These are phyloP conservation scores for Lucilia cuprina DNA, from an alignment of 1,140 invertebrate species.

Conservation along the genomic window DNA sequence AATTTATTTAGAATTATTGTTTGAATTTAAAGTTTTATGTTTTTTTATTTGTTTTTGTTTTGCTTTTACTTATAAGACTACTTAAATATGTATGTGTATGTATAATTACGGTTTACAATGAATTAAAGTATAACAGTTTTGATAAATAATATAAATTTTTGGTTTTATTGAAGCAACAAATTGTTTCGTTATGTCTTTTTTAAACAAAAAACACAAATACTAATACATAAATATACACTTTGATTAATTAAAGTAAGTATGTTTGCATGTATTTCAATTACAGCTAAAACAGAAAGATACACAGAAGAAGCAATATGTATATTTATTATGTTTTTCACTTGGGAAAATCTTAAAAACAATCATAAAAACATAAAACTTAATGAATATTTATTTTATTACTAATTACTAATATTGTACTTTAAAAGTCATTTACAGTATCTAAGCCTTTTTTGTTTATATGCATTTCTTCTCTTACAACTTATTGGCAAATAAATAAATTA, in stretches of 20 bases:
- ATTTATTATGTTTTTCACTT: background rate
- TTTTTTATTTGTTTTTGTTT: background rate
- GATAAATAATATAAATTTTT: background rate
- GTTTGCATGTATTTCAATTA: background rate
- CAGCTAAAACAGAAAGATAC: background rate
- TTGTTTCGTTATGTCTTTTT: background rate
- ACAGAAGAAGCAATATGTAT: background rate
- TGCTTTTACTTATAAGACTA: background rate
- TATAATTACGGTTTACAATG: background rate
- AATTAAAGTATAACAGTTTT: background rate
- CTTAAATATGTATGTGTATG: background rate
- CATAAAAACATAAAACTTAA: background rate
- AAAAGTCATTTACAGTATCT: constrained; percentile 20
- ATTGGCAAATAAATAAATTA: no score
- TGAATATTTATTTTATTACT: constrained; percentile 1
- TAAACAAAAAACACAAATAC: no score
- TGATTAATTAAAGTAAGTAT: background rate
- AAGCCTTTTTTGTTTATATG: background rate
- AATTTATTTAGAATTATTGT: background rate
- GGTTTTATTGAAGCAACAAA: background rate
- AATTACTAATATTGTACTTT: constrained; percentile 20
- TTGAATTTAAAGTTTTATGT: background rate
- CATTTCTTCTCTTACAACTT: background rate
- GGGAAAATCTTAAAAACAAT: no score
- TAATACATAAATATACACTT: background rate